Conservation (phyloP, 2,888 invertebrate species). For the Chrysodeixis includens region DNA sequence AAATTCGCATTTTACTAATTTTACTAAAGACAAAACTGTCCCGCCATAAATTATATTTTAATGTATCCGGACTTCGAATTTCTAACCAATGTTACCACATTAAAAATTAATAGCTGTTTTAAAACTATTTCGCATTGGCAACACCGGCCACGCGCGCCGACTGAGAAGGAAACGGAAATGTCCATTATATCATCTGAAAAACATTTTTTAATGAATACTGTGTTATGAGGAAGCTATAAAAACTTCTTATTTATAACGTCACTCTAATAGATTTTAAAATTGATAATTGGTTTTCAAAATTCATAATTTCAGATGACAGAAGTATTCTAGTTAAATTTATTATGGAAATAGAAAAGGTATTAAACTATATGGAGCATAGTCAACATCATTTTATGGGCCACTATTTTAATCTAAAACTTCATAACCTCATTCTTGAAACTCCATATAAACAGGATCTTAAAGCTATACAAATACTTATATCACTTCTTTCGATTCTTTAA, state of each 20-base stretch:
- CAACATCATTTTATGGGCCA: background rate
- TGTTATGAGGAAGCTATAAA: constrained; percentile 82
- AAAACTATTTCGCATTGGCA: constrained; percentile 87
- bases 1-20: constrained; percentile 82
- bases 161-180: constrained; percentile 83
- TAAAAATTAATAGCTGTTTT: constrained; percentile 85
- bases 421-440: too few species aligned
- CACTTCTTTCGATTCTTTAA: background rate
- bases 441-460: too few species aligned
- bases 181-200: constrained; percentile 82
- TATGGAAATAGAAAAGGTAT: background rate
- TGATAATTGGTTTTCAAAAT: constrained; percentile 41
- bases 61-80: constrained; percentile 85
- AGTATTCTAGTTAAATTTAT: constrained; percentile 15
- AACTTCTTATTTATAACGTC: constrained; percentile 72
- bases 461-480: too few species aligned
- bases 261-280: constrained; percentile 39
- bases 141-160: constrained; percentile 69
- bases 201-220: constrained; percentile 77
- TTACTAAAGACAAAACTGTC: constrained; percentile 84
- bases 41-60: constrained; percentile 84
- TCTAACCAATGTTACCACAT: constrained; percentile 82
- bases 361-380: background rate
- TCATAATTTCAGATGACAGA: constrained; percentile 37
- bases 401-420: background rate